Evolutionary conservation across 2,113 vertebrate species (phyloP), one percentile per base, ranked within the genome.

Genomic region (Malurus melanocephalus): DNA sequence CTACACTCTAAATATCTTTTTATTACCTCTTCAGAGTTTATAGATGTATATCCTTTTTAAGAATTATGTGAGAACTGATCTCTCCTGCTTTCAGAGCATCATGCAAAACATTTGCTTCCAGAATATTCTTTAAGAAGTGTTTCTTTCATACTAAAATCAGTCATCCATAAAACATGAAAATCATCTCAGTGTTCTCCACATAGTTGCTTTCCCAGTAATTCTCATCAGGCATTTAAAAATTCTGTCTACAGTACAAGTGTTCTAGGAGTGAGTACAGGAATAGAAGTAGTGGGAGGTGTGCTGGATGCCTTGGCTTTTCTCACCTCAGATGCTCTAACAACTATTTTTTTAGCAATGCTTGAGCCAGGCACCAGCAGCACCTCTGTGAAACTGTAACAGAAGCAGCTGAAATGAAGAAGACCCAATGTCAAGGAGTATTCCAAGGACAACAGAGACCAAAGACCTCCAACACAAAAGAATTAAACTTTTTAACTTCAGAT

Each of bases 231-330:
- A 73, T 53, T 72, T 73, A 38, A 89, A 82, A 87, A 28, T 79
- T 80, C 53, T 60, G 43, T 30, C 56, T 89, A 79, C 18, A 26
- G 56, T 72, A 19, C 56, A 80, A 80, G 52, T 35, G n/a, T 56
- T 71, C 38, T 51, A 74, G 72, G 27, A 61, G 16, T 10, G 33
- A 72, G n/a, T n/a, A 65, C 38, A 76, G 85, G 79, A 89, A 85
- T 26, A 72, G 71, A 91, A 80, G 57, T 11, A 61, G 71, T 79
- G 46, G 67, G 62, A 79, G 26, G 33, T 62, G 40, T 71, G 76
- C 88, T 85, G 49, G 69, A 69, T 60, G 76, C 83, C 77, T 52
- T 83, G 83, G 48, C 82, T 91, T 57, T 85, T 69, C 76, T 85
- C 83, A 83, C 67, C 60, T 73, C 48, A 74, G 83, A 83, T 59